Evolutionary conservation across 2,113 vertebrate species (phyloP), one percentile per base, ranked within the genome.

Genomic region (Myocastor coypus): DNA sequence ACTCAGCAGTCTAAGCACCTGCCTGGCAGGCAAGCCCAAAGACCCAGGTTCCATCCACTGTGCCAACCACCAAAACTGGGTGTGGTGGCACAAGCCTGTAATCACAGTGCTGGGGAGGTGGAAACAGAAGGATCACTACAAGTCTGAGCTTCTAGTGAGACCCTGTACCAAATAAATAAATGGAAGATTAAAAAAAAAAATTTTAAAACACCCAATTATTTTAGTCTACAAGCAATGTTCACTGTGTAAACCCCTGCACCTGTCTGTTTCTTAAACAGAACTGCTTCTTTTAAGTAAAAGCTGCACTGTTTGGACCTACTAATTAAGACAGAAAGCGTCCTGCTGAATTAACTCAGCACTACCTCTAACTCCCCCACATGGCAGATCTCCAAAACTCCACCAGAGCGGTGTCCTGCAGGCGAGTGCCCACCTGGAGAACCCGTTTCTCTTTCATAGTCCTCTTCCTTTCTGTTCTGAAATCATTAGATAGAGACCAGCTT

Each of bases 401-500:
- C 8, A 24, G 57, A 73, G 8, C 14, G 26, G 26, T 73, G 19
- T 57, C 87, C 59, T 14, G 50, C 42, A 40, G 77, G 46, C 50
- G 32, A n/a, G 32, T 0, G 30, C n/a, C 77, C 34, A 52, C 59
- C n/a, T 63, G 80, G 61, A 34, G 24, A 4, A 75, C 13, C 81
- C n/a, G 57, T 17, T n/a, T 13, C 2, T 87, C 92, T 94, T 80
- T 42, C 34, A 63, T 80, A 57, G 82, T 87, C 73, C 7, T 30
- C 81, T 6, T 19, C 78, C 66, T 71, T 92, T 83, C 73, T 64
- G 57, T 75, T 50, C 86, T 87, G 59, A 84, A 78, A 69, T 89
- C 92, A 57, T 73, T 95, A 90, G 96, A 97, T 89, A 98, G 96
- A 83, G 92, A 73, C 40, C 52, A 46, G 75, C 95, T 93, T 97